Evolutionary conservation across 23 tunicate species (phyloP), one percentile per base, ranked within the genome.

Genomic region (Trididemnum nubilum): DNA sequence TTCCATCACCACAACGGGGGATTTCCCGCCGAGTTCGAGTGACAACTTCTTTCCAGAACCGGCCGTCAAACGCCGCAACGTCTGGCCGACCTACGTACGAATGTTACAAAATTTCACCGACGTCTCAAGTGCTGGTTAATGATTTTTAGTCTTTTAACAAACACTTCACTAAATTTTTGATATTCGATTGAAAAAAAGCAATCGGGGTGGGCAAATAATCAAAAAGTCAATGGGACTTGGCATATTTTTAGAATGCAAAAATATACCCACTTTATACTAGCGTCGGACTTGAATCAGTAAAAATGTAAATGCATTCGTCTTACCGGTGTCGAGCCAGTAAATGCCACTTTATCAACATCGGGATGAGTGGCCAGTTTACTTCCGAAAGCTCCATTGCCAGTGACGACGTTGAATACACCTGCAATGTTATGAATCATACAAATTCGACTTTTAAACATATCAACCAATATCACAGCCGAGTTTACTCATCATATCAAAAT

Each of bases 351-450:
- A 82, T 94, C 99, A 44, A 94, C 91, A 82, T 83, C 99, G 22
- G 87, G 83, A 64, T 94, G 99, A 12, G 77, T 35, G n/a, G 99
- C 99, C 19, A 94, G 76, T 59, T 75, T 82, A 34, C 97, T 91
- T 21, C 99, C 99, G 67, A 94, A 85, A 2, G 95, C 88, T 59
- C 99, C 99, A 31, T 94, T 89, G 0, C 99, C 99, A 81, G 99
- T 94, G 33, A 94, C 99, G 52, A 94, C 99, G 49, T 89, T 94
- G 50, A 94, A 94, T 3, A 94, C 99, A 84, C 99, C 99, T 94
- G 71, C 26, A 78, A 7, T 15, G 31, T 26, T 5, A 70, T 61
- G 24, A 61, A 44, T n/a, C n/a, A n/a, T n/a, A n/a, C n/a, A n/a
- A n/a, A n/a, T n/a, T n/a, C n/a, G n/a, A n/a, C n/a, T n/a, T n/a